These are phyloP conservation scores for Anaspis maculata DNA, from an alignment of 2,888 invertebrate genomes.

Conservation along the genomic window DNA sequence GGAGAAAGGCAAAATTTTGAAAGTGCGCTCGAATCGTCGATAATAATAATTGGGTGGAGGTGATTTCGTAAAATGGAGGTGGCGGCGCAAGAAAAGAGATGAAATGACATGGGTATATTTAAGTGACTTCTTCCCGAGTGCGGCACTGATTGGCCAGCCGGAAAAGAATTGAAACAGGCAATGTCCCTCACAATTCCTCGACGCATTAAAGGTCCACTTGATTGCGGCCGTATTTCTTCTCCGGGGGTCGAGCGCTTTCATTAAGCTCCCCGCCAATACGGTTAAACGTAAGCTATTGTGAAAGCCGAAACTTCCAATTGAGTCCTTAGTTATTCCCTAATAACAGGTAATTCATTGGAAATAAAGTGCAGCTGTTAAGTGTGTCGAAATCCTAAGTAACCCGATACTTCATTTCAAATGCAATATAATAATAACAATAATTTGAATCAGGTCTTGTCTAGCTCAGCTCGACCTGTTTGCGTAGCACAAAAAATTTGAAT, in stretches of 20 bases:
- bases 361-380: slow-evolving; percentile 6
- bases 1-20: too few species aligned
- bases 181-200: slow-evolving; percentile 38
- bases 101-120: slow-evolving; percentile 16
- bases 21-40: too few species aligned
- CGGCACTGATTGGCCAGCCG: slow-evolving; percentile 35
- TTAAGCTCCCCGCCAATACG: slow-evolving; percentile 35
- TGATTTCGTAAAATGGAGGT: too few species aligned
- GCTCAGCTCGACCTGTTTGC: background rate
- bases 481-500: slow-evolving; percentile 15
- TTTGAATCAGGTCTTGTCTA: background rate
- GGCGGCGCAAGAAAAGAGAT: too few species aligned
- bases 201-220: slow-evolving; percentile 40
- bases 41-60: too few species aligned
- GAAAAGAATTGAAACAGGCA: slow-evolving; percentile 37
- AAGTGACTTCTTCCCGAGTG: slow-evolving; percentile 25
- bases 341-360: slow-evolving; percentile 33
- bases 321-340: slow-evolving; percentile 32
- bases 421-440: too few species aligned
- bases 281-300: slow-evolving; percentile 38
- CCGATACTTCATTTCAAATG: too few species aligned
- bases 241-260: slow-evolving; percentile 34
- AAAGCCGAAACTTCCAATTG: slow-evolving; percentile 36
- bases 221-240: slow-evolving; percentile 42
- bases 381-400: slow-evolving; percentile 7